A percentile compares a stretch with the other conserved stretches of the same genome.
phyloP scores from a whole-genome alignment of 2,888 invertebrate genomes.

The Apodemia duryi region DNA sequence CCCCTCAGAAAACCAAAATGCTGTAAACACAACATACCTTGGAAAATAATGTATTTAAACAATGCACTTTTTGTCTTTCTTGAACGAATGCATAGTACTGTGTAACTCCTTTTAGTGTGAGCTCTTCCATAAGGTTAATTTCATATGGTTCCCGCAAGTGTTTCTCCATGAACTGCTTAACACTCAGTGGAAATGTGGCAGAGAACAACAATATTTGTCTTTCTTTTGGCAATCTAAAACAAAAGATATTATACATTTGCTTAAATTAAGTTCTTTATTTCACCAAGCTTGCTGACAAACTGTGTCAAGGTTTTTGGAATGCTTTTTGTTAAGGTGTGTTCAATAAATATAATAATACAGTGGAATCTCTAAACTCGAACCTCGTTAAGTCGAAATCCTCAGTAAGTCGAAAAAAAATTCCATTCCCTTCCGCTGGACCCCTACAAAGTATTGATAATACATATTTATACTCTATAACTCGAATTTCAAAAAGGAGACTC shows the following conservation, averaged over 20 bases:
- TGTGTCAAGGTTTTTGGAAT: too few relatives aligned
- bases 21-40: constrained; percentile 81
- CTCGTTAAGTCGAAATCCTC: too few relatives aligned
- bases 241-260: constrained; percentile 15
- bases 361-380: too few relatives aligned
- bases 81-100: constrained; percentile 99
- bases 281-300: too few relatives aligned
- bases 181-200: constrained; percentile 99
- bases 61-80: constrained; percentile 99
- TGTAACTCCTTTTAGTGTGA: constrained; percentile 99
- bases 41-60: constrained; percentile 99
- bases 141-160: constrained; percentile 98
- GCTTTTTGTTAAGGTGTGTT: too few relatives aligned
- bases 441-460: too few relatives aligned
- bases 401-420: too few relatives aligned
- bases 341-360: too few relatives aligned
- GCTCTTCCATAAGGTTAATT: constrained; percentile 99
- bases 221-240: constrained; percentile 90
- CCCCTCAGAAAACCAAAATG: neutral
- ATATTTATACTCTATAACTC: too few relatives aligned
- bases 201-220: constrained; percentile 99
- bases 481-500: too few relatives aligned
- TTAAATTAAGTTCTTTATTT: too few relatives aligned
- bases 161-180: constrained; percentile 99
- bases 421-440: too few relatives aligned